Base-by-base conservation (phyloP, 2,888 invertebrate genomes). In the Apodemia duryi region DNA sequence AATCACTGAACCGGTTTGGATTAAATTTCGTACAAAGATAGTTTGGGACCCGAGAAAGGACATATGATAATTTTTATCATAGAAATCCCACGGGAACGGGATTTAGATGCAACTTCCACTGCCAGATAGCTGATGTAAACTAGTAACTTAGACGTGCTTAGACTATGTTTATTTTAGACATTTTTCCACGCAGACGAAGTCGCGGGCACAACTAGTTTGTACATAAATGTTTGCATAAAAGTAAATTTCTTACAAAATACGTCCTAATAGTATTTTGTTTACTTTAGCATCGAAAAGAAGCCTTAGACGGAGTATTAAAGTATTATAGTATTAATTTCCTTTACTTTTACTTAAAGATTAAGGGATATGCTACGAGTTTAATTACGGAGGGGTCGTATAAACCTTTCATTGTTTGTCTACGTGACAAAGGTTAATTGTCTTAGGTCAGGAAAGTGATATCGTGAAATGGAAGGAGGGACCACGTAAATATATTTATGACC, bases 321-420 rank as follows among this genome's bases (percentile, higher is more conserved):
- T 29, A 57, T 57, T 57, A 57, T 4, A 32, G 57, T 57, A 57
- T 57, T 57, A 57, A 57, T 57, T 57, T 57, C 5, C 32, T 57
- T 57, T 57, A 57, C 54, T 57, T 57, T 57, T 57, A 57, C 57
- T 57, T 35, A 57, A 35, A 57, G 57, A 57, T 57, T 57, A 57
- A 57, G 35, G 57, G 32, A 29, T 57, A 32, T 32, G 35, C 35
- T 11, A 2, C 35, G 35, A 6, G 35, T 35, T 57, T 35, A 29
- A 57, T 57, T 57, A 57, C 57, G 0, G 57, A 35, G 32, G 57
- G 57, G 57, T 57, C 29, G 29, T 32, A 57, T 57, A 57, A 57
- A 57, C 57, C 57, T 32, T 32, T 32, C 57, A 35, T 57, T 57
- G 57, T 57, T 54, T 57, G 32, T 6, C 13, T 57, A 57, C 57